These are phyloP conservation scores for Heliconius eleuchia DNA, from an alignment of 1,140 invertebrate species.

Conservation along the genomic window DNA sequence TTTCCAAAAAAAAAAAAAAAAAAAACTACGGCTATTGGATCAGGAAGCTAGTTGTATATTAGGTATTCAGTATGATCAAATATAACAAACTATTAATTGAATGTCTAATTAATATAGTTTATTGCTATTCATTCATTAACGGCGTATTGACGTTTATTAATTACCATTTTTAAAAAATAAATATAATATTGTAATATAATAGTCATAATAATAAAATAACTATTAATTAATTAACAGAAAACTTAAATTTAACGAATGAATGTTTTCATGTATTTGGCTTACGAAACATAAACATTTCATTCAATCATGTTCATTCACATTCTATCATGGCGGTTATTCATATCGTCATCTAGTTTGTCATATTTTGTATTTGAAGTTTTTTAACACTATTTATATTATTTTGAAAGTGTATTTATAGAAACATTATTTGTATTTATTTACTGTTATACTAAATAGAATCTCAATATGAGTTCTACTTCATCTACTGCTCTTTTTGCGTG, in stretches of 20 bases:
- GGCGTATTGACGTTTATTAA: no score
- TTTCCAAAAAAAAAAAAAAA: no score
- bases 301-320: constrained; percentile 34
- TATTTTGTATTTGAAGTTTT: constrained; percentile 45
- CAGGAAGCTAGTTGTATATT: no score
- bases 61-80: no score
- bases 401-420: constrained; percentile 6
- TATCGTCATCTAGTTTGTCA: constrained; percentile 42
- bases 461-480: constrained; percentile 59
- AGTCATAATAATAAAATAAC: no score
- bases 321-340: constrained; percentile 46
- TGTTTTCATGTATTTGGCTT: background rate
- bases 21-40: no score
- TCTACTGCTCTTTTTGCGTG: constrained; percentile 90
- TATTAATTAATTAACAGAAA: no score
- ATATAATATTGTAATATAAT: no score
- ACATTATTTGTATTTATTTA: constrained; percentile 18
- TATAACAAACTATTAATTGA: no score
- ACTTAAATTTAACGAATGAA: background rate
- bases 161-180: no score
- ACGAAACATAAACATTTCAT: background rate
- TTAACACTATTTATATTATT: constrained; percentile 35
- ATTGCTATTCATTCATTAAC: no score
- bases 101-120: no score
- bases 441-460: constrained; percentile 30